Conservation (phyloP, 2,797 vertebrate species). For the Macrochelys suwanniensis region DNA sequence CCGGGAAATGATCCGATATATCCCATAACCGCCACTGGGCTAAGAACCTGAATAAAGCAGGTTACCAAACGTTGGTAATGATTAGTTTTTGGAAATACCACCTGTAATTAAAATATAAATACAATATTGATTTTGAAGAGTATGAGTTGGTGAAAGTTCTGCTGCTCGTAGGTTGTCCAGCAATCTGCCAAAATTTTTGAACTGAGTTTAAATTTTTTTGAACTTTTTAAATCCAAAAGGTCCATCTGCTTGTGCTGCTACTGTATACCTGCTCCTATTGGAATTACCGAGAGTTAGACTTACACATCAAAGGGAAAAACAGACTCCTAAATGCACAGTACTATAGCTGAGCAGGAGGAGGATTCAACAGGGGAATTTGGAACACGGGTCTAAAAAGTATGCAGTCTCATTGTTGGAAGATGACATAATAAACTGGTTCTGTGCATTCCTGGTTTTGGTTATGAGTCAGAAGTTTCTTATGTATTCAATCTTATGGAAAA, state of each 20-base stretch:
- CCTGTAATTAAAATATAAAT: conserved; percentile 9
- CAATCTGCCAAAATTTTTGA: neutral
- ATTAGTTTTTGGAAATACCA: neutral
- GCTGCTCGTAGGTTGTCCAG: neutral
- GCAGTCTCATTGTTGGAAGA: conserved; percentile 36
- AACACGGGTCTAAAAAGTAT: conserved; percentile 36
- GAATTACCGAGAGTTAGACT: neutral
- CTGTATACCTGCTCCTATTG: neutral
- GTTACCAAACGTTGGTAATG: neutral
- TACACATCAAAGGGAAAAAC: neutral
- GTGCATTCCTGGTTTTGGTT: conserved; percentile 35
- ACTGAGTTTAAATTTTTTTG: neutral
- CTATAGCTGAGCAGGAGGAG: neutral
- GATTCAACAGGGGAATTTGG: conserved; percentile 18
- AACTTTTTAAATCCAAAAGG: neutral
- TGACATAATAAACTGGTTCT: conserved; percentile 31
- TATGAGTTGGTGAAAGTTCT: neutral
- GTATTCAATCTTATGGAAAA: conserved; percentile 66
- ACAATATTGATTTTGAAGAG: neutral
- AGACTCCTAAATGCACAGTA: neutral
- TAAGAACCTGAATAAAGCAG: neutral
- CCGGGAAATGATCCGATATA: neutral
- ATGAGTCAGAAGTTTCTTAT: conserved; percentile 52
- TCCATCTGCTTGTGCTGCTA: neutral
- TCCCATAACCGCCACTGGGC: neutral